Evolutionary conservation across 2,888 invertebrate species (phyloP).

Genomic region (Conistra vaccinii): DNA sequence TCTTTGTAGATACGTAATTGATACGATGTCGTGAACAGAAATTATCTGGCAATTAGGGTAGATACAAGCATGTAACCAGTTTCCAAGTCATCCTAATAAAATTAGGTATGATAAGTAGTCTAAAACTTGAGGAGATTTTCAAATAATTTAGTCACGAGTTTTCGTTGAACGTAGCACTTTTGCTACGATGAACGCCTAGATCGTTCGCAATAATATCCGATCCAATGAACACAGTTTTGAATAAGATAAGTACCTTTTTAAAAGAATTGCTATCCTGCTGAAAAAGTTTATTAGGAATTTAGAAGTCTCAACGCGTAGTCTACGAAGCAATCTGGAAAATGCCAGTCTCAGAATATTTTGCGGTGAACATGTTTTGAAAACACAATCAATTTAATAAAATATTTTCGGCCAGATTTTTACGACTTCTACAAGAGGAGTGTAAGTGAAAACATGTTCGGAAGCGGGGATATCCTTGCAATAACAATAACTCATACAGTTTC

Average conservation of each 20-base stretch:
- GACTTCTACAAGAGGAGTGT: conserved; percentile 87
- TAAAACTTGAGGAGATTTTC: neutral
- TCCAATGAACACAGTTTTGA: conserved; percentile 28
- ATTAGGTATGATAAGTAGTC: neutral
- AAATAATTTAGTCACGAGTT: neutral
- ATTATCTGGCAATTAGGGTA: conserved; percentile 6
- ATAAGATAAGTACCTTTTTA: conserved; percentile 20
- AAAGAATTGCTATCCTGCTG: conserved; percentile 28
- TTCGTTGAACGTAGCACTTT: neutral
- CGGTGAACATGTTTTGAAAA: conserved; percentile 75
- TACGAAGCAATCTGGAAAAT: conserved; percentile 54
- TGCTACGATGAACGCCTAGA: conserved; percentile 1
- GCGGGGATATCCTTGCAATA: conserved; percentile 88
- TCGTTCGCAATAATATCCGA: conserved; percentile 25
- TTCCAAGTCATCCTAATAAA: neutral
- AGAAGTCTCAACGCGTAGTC: conserved; percentile 51
- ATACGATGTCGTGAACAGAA: neutral
- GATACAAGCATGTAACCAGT: neutral
- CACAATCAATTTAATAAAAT: conserved; percentile 85
- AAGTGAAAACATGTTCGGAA: conserved; percentile 89
- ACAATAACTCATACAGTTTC: conserved; percentile 88
- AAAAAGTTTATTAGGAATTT: conserved; percentile 50
- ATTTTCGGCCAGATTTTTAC: conserved; percentile 86
- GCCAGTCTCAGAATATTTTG: conserved; percentile 62
- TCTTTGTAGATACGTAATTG: conserved; percentile 7